A percentile compares a stretch with the other conserved stretches of the same genome.
Evolutionary conservation across 2,888 invertebrate species (phyloP).

Genomic region (Plagodis dolabraria): DNA sequence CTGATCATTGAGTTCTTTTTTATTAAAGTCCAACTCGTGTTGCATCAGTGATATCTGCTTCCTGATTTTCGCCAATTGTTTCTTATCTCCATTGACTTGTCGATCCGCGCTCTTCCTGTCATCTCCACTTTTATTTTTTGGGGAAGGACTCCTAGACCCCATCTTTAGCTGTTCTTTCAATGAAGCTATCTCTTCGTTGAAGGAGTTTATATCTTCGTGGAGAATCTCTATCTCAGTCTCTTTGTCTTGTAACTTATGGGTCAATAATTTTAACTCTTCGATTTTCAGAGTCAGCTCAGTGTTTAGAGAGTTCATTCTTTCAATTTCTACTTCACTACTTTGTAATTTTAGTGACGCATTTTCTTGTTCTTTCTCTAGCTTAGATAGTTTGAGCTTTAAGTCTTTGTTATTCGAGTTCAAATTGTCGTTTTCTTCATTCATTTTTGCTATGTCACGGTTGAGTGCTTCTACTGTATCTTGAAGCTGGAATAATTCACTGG

Average conservation of each 20-base stretch:
- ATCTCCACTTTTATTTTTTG: conserved; percentile 83
- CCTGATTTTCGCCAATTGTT: conserved; percentile 83
- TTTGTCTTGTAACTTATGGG: conserved; percentile 76
- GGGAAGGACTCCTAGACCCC: conserved; percentile 83
- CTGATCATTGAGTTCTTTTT: conserved; percentile 80
- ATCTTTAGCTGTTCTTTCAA: conserved; percentile 77
- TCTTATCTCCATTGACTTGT: conserved; percentile 84
- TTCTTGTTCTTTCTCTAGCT: conserved; percentile 78
- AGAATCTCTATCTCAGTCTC: conserved; percentile 83
- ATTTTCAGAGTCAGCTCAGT: conserved; percentile 69
- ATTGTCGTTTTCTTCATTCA: conserved; percentile 73
- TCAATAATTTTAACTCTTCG: conserved; percentile 70
- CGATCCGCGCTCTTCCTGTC: conserved; percentile 73
- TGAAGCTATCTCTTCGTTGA: conserved; percentile 78
- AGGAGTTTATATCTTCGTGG: conserved; percentile 77
- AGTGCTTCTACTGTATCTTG: conserved; percentile 68
- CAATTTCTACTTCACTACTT: conserved; percentile 69
- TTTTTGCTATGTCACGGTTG: conserved; percentile 65
- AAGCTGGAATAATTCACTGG: conserved; percentile 69
- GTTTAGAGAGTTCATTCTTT: conserved; percentile 68
- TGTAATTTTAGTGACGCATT: conserved; percentile 71
- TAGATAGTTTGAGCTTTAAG: conserved; percentile 65
- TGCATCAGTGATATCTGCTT: conserved; percentile 74
- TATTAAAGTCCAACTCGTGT: conserved; percentile 75
- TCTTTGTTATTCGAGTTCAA: conserved; percentile 65